Evolutionary conservation across 2,888 invertebrate species (phyloP), one percentile per base, ranked within the genome.

Genomic region (Brenthis daphne): DNA sequence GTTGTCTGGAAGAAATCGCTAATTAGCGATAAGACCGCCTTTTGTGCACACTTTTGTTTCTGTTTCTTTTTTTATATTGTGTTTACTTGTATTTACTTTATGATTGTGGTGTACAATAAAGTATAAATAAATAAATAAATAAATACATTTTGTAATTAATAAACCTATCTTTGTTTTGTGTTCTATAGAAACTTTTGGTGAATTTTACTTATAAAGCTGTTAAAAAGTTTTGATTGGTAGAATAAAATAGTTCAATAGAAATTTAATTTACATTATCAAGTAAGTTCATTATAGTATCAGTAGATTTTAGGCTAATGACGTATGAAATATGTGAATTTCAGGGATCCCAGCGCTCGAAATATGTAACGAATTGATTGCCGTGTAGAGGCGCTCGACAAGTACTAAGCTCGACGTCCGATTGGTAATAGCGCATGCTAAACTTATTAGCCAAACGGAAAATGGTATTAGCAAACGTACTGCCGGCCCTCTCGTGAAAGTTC

Each of bases 381-480:
- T 82, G 85, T 86, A 85, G 85, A 82, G 83, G 85, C 83, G 84
- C 82, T 84, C 84, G 82, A 78, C 79, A 78, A 83, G 82, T 86
- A 82, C 80, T 86, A 81, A 85, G 82, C 87, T 84, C 85, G 83
- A 83, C 87, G 83, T 85, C 82, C 86, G 89, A 92, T 92, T 92
- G 92, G 89, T 92, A 92, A 92, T 92, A 91, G 89, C 83, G 87
- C 85, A 89, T 89, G 90, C 89, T 92, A 92, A 92, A 90, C 92
- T 91, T 90, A 92, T 92, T 92, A 92, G 86, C 85, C 85, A 87
- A 90, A 89, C 89, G 91, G 90, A 90, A 92, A 92, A 92, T 90
- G 87, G 87, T 85, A 89, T 92, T 90, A 92, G 83, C 86, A 85
- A 83, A 85, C 86, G 88, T 85, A 85, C 85, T 79, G 83, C 80